Base-by-base conservation (phyloP, 2,888 invertebrate species). In the Acrocyrtus sp. region DNA sequence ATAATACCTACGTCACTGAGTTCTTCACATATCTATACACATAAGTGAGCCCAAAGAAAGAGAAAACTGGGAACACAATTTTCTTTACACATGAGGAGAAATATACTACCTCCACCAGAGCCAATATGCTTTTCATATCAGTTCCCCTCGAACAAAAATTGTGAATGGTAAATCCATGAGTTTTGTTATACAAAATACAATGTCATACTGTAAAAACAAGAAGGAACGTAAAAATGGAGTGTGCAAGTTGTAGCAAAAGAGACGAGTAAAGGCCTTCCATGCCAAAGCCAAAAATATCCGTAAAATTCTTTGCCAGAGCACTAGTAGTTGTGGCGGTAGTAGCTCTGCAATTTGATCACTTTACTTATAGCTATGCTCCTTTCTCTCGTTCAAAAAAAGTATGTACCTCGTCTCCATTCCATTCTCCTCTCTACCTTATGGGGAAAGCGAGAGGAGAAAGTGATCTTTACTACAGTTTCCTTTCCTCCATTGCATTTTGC, bases 281-380 rank as follows among this genome's bases (percentile, higher is more conserved):
- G 56, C 66, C 56, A 57, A 66, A 66, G 48, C 66, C 58, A 67
- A 58, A 51, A 58, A 27, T 58, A 58, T 67, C 43, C 51, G 43
- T 51, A 22, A 67, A 43, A 41, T 67, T 51, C 48, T 67, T 63
- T 21, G 19, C 53, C 54, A 63, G 29, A 45, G 29, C 29, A 27
- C 27, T 66, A 24, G 22, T n/a, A n/a, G n/a, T n/a, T n/a, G n/a
- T n/a, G n/a, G n/a, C n/a, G n/a, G n/a, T n/a, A n/a, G n/a, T n/a
- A n/a, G n/a, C n/a, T n/a, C n/a, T n/a, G n/a, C n/a, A n/a, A n/a
- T n/a, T n/a, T n/a, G n/a, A n/a, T n/a, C n/a, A n/a, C n/a, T n/a
- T n/a, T n/a, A n/a, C n/a, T n/a, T n/a, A n/a, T n/a, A n/a, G n/a
- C n/a, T n/a, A n/a, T n/a, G n/a, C n/a, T n/a, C n/a, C n/a, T n/a